Base-by-base conservation (phyloP, 2,797 vertebrate genomes). In the Prunella strophiata region DNA sequence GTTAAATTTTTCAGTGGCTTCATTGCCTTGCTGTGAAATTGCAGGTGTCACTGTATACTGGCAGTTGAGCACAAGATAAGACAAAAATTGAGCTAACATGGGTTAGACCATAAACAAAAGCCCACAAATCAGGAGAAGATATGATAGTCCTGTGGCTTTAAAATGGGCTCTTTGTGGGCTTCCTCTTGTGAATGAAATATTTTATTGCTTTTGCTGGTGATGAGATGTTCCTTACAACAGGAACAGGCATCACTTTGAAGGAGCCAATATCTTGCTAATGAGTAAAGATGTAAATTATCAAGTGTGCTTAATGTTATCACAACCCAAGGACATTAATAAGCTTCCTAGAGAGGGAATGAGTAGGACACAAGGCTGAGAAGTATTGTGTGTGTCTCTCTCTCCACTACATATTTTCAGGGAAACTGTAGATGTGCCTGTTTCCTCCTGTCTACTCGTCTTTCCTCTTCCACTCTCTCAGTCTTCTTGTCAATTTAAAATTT, bases 1-100 rank as follows among this genome's bases (percentile, higher is more conserved):
- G 94, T 59, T 94, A 94, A 76, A 96, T 97, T 96, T 97, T 97
- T 96, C 78, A 93, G 82, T 83, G 88, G 79, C 67, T 97, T 94
- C 93, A 81, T 89, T 95, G 78, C 52, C 91, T 77, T 88, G 59
- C 40, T 97, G 89, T 95, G 96, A 97, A 97, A 97, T 92, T 80
- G 48, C 73, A 97, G 89, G 74, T 96, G 91, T 94, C 81, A 82
- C 42, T 26, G 16, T 55, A 16, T 65, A 75, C 18, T 58, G 40
- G 43, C 88, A 65, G 58, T 48, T 54, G 40, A 92, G 32, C 26
- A 77, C 19, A 95, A 97, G 66, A 92, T 71, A 88, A 85, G 48
- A 43, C 57, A 91, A 92, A 96, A 91, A 57, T 71, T 3, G 71
- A 91, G 47, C 72, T 61, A 77, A 94, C 92, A 48, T 86, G 50